Percentiles rank a stretch among this genome's conserved stretches.
Evolutionary conservation across 2,113 vertebrate genomes (phyloP).

Genomic region (Peromyscus polionotus): DNA sequence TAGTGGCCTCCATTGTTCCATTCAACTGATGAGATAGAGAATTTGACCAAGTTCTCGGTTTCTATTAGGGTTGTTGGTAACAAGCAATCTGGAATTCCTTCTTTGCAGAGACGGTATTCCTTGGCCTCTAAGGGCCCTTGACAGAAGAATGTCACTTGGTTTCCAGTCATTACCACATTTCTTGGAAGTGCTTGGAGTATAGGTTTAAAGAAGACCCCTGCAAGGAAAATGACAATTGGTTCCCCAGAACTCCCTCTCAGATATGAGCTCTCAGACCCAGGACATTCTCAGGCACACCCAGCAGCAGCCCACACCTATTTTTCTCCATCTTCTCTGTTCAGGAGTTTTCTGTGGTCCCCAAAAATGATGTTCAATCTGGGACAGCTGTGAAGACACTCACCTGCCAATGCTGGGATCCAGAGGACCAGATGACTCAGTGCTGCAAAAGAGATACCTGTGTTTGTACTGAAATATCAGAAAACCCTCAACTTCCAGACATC

Average conservation of each 20-base stretch:
- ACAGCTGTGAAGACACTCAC: neutral
- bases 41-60: neutral
- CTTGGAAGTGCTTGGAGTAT: neutral
- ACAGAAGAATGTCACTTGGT: neutral
- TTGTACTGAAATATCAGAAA: neutral
- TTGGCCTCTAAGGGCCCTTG: neutral
- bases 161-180: neutral
- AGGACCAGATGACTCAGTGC: neutral
- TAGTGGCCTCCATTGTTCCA: neutral
- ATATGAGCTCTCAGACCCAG: neutral
- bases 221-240: neutral
- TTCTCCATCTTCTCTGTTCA: neutral
- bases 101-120: neutral
- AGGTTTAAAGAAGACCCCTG: neutral
- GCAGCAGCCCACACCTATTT: neutral
- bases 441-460: neutral
- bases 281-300: neutral
- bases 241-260: neutral
- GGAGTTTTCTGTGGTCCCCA: no score
- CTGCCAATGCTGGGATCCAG: neutral
- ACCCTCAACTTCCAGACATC: neutral
- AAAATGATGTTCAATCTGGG: neutral
- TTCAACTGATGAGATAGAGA: neutral
- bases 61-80: neutral
- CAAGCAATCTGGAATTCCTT: neutral